Percentiles rank a stretch among this genome's conserved stretches.
Evolutionary conservation across 2,113 vertebrate species (phyloP).

Genomic region (Chaetops frenatus): DNA sequence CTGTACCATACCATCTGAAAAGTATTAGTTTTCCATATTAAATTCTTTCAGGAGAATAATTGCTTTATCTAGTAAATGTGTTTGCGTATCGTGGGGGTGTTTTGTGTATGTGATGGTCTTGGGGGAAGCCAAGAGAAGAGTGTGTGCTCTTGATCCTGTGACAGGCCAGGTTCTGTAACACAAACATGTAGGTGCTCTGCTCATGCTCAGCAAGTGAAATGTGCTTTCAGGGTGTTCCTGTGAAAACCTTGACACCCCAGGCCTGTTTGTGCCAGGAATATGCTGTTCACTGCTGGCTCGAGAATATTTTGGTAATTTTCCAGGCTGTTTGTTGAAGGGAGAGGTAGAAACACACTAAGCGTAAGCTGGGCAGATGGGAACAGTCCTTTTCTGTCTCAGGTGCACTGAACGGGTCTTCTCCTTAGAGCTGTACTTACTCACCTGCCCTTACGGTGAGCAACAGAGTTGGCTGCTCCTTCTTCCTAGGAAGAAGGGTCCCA

Average conservation of each 20-base stretch:
- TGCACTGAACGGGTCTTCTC: accelerated
- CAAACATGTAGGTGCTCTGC: no score
- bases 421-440: background rate
- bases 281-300: background rate
- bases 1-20: background rate
- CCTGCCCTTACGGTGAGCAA: background rate
- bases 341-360: background rate
- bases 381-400: background rate
- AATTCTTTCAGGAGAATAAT: background rate
- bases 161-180: background rate
- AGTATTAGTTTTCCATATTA: background rate
- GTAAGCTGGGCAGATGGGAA: background rate
- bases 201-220: background rate
- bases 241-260: background rate
- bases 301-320: background rate
- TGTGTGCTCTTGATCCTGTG: no score
- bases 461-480: background rate
- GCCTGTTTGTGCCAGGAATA: background rate
- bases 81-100: accelerated
- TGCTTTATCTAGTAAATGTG: no score
- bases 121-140: background rate
- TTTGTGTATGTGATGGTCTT: background rate
- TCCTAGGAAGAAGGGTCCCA: background rate
- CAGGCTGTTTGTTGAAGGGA: background rate
- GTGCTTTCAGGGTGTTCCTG: background rate